Evolutionary conservation across 2,888 invertebrate species (phyloP).

Genomic region (Ormyrus thymus): DNA sequence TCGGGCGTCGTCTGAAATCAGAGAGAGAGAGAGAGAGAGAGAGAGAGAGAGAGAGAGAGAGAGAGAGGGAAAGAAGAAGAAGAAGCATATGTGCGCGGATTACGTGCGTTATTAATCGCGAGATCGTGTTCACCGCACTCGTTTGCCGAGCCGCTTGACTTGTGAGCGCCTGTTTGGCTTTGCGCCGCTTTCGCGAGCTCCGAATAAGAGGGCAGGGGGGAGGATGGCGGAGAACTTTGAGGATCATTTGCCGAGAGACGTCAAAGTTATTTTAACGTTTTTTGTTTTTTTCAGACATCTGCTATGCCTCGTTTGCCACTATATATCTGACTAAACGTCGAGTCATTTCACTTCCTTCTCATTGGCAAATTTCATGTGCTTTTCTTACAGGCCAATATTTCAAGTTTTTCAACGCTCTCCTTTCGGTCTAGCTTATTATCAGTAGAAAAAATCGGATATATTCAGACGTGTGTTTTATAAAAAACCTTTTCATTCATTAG

Average conservation of each 20-base stretch:
- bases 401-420: no score
- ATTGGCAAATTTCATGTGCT: no score
- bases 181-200: not conserved
- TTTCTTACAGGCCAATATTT: no score
- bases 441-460: no score
- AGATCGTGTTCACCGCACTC: not conserved
- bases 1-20: not conserved
- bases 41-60: no score
- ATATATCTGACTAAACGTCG: no score
- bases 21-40: not conserved
- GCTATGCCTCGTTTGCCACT: no score
- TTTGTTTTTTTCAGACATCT: not conserved
- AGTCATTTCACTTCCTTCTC: no score
- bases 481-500: no score
- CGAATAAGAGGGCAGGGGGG: not conserved
- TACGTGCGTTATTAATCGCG: conserved; percentile 30
- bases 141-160: not conserved
- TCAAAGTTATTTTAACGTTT: not conserved
- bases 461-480: no score
- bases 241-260: not conserved
- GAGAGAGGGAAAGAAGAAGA: no score
- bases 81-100: not conserved
- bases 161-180: not conserved
- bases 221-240: not conserved
- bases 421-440: no score